These are phyloP conservation scores for Metallyticus violacea DNA, from an alignment of 2,888 invertebrate genomes.

Conservation along the genomic window DNA sequence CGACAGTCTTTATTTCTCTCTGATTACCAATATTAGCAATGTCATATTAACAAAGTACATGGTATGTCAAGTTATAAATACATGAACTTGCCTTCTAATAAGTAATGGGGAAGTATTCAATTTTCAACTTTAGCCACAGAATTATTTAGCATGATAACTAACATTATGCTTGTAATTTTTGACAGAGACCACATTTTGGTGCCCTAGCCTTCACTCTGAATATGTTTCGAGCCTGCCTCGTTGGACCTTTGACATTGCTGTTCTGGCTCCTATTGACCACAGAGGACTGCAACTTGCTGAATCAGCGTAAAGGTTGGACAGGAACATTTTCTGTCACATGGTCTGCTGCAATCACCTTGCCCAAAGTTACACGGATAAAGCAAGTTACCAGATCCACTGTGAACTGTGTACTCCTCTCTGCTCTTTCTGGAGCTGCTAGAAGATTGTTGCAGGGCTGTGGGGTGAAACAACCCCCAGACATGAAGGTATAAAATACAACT, in stretches of 20 bases:
- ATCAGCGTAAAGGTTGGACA: slow-evolving; percentile 34
- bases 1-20: too few species aligned
- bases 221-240: slow-evolving; percentile 48
- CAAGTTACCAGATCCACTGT: slow-evolving; percentile 52
- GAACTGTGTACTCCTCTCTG: slow-evolving; percentile 54
- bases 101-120: too few species aligned
- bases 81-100: too few species aligned
- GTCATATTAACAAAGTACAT: too few species aligned
- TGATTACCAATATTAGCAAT: too few species aligned
- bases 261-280: slow-evolving; percentile 48
- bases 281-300: slow-evolving; percentile 48
- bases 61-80: too few species aligned
- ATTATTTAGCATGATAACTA: too few species aligned
- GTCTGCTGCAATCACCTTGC: slow-evolving; percentile 50
- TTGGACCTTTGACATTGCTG: slow-evolving; percentile 51
- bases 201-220: slow-evolving; percentile 46
- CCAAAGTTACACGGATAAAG: slow-evolving; percentile 41
- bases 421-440: slow-evolving; percentile 51
- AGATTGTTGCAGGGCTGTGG: slow-evolving; percentile 50
- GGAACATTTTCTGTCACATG: slow-evolving; percentile 41
- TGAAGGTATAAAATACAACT: slow-evolving; percentile 44
- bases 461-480: slow-evolving; percentile 50
- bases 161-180: neutral
- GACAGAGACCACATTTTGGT: slow-evolving; percentile 46
- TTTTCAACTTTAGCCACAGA: too few species aligned